phyloP scores from a whole-genome alignment of 2,113 vertebrate genomes.

The Ictalurus furcatus region DNA sequence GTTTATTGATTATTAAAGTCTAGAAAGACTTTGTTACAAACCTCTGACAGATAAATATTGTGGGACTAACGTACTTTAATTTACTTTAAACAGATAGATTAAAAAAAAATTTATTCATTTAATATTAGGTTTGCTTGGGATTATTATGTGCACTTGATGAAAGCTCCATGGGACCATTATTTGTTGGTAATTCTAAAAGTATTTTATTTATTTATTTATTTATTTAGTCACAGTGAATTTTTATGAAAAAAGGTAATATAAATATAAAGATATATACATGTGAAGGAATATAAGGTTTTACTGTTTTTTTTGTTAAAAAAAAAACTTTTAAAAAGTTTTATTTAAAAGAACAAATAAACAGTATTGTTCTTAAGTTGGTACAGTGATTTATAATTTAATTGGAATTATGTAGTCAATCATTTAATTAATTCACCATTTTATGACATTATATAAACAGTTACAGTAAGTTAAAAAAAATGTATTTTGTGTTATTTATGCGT shows the following conservation, averaged over 20 bases:
- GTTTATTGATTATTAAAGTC: background rate
- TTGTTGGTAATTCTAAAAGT: background rate
- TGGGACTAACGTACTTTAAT: background rate
- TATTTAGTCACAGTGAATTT: background rate
- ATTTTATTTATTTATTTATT: background rate
- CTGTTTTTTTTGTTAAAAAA: background rate
- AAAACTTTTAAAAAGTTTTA: background rate
- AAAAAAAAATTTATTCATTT: background rate
- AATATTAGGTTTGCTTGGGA: background rate
- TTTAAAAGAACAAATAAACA: background rate
- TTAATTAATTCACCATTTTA: background rate
- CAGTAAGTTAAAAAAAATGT: background rate
- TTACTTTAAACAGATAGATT: background rate
- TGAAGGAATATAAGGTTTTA: background rate
- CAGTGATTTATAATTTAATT: background rate
- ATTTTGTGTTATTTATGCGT: background rate
- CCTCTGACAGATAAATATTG: background rate
- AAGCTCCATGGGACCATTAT: background rate
- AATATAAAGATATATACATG: background rate
- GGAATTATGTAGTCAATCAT: background rate
- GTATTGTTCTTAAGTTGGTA: background rate
- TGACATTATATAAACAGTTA: background rate
- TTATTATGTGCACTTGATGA: background rate
- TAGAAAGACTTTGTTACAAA: background rate
- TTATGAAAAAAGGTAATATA: background rate